These are phyloP conservation scores for Hydrozoanthus tunicans DNA, from an alignment of 64 coral and sea anemone species.

Conservation along the genomic window DNA sequence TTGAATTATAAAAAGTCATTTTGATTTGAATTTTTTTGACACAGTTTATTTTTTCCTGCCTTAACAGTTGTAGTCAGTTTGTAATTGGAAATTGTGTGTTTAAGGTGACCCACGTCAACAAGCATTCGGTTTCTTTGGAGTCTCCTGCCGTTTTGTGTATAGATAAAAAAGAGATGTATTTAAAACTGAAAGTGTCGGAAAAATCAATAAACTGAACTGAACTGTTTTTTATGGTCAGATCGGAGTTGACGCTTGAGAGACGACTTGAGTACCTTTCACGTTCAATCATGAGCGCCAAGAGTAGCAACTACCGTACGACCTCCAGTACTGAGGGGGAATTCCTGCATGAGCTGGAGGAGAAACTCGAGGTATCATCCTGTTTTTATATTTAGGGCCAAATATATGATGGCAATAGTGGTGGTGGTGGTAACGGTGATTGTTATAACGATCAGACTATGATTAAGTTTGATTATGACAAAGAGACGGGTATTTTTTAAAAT, in stretches of 20 bases:
- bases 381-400: background rate
- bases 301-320: conserved; percentile 81
- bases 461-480: background rate
- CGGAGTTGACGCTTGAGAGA: conserved; percentile 68
- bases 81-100: too few relatives aligned
- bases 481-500: background rate
- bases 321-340: conserved; percentile 90
- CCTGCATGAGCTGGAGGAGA: conserved; percentile 95
- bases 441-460: background rate
- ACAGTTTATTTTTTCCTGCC: too few relatives aligned
- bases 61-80: too few relatives aligned
- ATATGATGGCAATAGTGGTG: background rate
- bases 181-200: too few relatives aligned
- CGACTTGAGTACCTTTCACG: conserved; percentile 93
- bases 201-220: too few relatives aligned
- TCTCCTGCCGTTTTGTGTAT: too few relatives aligned
- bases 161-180: too few relatives aligned
- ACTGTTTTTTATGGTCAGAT: conserved; percentile 14
- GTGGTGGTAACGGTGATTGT: background rate
- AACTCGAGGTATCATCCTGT: conserved; percentile 73
- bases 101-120: too few relatives aligned
- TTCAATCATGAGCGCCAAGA: conserved; percentile 98
- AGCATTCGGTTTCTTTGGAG: too few relatives aligned
- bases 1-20: too few relatives aligned
- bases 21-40: too few relatives aligned